phyloP scores from a whole-genome alignment of 2,797 vertebrate species.

The Syngnathus rostellatus region DNA sequence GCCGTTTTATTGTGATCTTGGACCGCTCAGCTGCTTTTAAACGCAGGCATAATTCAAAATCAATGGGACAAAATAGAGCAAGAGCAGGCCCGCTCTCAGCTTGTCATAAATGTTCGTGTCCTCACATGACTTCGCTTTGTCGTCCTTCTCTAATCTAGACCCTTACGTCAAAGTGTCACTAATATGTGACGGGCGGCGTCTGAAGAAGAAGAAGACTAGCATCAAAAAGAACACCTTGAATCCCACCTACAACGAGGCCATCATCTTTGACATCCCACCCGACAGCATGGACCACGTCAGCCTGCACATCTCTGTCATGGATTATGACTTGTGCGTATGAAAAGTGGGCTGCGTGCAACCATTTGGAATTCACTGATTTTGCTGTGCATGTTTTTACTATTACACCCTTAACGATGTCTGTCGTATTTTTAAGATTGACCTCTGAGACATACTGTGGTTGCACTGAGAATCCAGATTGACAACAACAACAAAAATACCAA shows the following conservation, averaged over 20 bases:
- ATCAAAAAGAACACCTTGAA: constrained; percentile 98
- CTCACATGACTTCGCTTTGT: constrained; percentile 15
- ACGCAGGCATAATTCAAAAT: neutral
- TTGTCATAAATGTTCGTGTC: neutral
- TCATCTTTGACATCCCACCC: constrained; percentile 97
- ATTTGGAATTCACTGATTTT: neutral
- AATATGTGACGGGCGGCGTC: constrained; percentile 87
- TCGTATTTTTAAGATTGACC: neutral
- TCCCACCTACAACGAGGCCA: constrained; percentile 95
- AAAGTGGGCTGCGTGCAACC: neutral
- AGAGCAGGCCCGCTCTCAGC: neutral
- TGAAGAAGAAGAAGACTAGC: constrained; percentile 99
- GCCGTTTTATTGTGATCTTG: no score
- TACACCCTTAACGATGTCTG: neutral
- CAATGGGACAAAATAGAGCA: neutral
- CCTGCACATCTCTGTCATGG: constrained; percentile 96
- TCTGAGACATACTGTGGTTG: no score
- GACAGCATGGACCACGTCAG: constrained; percentile 99
- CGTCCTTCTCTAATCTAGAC: constrained; percentile 61
- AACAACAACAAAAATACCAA: no score
- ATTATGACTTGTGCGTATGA: constrained; percentile 86
- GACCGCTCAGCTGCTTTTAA: no score
- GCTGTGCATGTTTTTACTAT: neutral
- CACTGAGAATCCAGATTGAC: no score
- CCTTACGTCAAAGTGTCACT: constrained; percentile 97